Evolutionary conservation across 1,140 invertebrate species (phyloP).

Genomic region (Popillia japonica): DNA sequence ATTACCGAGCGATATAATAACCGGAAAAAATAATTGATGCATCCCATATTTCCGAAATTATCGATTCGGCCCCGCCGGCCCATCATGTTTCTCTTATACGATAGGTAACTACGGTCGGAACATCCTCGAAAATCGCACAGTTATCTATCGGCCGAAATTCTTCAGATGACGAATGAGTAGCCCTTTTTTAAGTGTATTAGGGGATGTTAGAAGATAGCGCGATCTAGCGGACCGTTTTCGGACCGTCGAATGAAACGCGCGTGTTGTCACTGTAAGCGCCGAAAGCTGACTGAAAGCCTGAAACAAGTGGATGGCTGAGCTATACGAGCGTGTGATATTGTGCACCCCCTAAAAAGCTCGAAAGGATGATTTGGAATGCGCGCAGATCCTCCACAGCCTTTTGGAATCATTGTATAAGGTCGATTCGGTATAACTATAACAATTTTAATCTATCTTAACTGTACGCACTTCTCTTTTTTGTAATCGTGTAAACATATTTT

Average conservation of each 20-base stretch:
- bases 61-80: background rate
- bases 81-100: background rate
- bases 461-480: too few relatives aligned
- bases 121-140: too few relatives aligned
- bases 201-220: too few relatives aligned
- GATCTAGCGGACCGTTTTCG: background rate
- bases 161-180: too few relatives aligned
- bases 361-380: background rate
- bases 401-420: background rate
- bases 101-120: too few relatives aligned
- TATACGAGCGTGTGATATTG: background rate
- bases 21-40: conserved; percentile 1
- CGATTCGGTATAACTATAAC: too few relatives aligned
- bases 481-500: too few relatives aligned
- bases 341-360: background rate
- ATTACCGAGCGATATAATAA: too few relatives aligned
- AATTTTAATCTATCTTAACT: too few relatives aligned
- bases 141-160: too few relatives aligned
- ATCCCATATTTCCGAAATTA: background rate
- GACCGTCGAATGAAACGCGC: background rate
- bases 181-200: too few relatives aligned
- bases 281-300: conserved; percentile 17
- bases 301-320: conserved; percentile 4
- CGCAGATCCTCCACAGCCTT: background rate
- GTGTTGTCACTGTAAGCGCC: background rate